Base-by-base conservation (phyloP, 1,140 invertebrate species). In the Aphidius ervi region DNA sequence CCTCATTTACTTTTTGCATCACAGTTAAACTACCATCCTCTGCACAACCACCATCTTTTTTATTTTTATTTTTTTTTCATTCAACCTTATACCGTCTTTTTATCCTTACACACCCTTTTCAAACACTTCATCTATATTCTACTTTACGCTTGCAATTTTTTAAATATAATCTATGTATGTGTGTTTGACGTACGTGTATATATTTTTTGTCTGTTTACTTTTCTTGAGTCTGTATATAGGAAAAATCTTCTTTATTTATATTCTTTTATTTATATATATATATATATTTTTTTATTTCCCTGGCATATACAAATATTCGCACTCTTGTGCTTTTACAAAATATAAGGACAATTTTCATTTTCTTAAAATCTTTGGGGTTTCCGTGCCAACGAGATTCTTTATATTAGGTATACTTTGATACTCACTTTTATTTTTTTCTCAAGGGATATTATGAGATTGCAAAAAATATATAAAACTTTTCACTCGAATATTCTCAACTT, bases 1-100 rank as follows among this genome's bases (percentile, higher is more conserved):
- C 74, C 74, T 78, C 74, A 75, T 77, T 77, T 77, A 77, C 71
- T 77, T 79, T 79, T 77, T 77, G 74, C 77, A 31, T 71, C 65
- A 60, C 47, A 49, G 45, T 49, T 37, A 46, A 53, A 59, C 31
- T 63, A 23, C 52, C 16, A 16, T 16, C 16, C 16, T 16, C 16
- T 16, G 16, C 16, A 16, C 16, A 16, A 16, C 16, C 20, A 52
- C 40, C 9, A 46, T 49, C 31, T 67, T 41, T 57, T 31, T 43
- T 65, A 54, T 48, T 61, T 43, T 52, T n/a, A n/a, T n/a, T n/a
- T 46, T 59, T 58, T 58, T 39, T 45, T 57, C 23, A 57, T 45
- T 16, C 16, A 16, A 16, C 16, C 16, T 16, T 16, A 16, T 16
- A 16, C 16, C 16, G 16, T 16, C 16, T 46, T 46, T 48, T 39